A percentile compares a stretch with the other conserved stretches of the same genome.
Evolutionary conservation across 2,797 vertebrate species (phyloP).

Genomic region (Microtus californicus): DNA sequence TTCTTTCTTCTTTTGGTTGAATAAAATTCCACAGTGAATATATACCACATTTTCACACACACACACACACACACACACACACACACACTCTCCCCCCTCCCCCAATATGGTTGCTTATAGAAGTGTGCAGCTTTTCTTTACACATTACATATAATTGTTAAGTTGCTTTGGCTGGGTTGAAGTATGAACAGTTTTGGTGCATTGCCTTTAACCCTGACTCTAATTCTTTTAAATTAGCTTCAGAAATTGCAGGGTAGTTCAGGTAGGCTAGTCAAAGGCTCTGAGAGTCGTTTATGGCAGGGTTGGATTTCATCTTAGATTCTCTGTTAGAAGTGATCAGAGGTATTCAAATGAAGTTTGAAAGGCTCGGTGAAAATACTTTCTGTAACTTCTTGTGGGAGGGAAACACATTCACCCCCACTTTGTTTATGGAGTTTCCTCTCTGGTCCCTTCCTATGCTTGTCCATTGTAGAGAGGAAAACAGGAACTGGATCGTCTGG

Average conservation of each 20-base stretch:
- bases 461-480: slow-evolving; percentile 63
- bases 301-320: slow-evolving; percentile 22
- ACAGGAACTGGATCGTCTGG: slow-evolving; percentile 59
- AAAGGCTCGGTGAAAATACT: slow-evolving; percentile 47
- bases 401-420: slow-evolving; percentile 32
- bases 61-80: too few species aligned
- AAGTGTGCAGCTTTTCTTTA: not conserved
- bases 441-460: slow-evolving; percentile 62
- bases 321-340: slow-evolving; percentile 14
- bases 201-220: not conserved
- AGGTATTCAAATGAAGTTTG: slow-evolving; percentile 21
- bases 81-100: too few species aligned
- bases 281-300: not conserved
- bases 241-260: slow-evolving; percentile 28
- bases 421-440: slow-evolving; percentile 72
- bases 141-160: not conserved
- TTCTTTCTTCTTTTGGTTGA: not conserved
- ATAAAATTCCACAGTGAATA: not conserved
- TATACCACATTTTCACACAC: not conserved
- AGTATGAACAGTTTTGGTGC: not conserved
- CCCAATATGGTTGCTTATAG: not conserved
- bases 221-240: slow-evolving; percentile 11
- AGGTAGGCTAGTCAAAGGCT: slow-evolving; percentile 8
- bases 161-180: not conserved
- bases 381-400: not conserved